Evolutionary conservation across 2,113 vertebrate species (phyloP), one percentile per base, ranked within the genome.

Genomic region (Ctenodactylus gundi): DNA sequence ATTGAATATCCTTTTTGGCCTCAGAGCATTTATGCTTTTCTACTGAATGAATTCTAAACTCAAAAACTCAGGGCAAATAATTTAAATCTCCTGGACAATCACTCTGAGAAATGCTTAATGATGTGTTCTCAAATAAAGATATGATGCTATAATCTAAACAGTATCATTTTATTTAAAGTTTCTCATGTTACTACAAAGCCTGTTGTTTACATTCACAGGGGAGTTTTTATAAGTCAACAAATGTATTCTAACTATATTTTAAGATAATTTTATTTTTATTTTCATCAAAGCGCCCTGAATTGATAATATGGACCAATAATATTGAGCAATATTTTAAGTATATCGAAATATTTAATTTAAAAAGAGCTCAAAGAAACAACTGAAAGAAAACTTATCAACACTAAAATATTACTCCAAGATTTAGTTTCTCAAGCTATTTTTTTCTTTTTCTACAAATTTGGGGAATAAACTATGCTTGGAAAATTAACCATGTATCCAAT

Each of bases 31-130:
- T 13, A 76, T 68, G 39, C 21, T 81, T 93, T 75, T 73, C 81
- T 90, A n/a, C 23, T 51, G 65, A 68, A 93, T 10, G 13, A 92
- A 80, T 86, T 76, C 21, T 70, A 88, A 82, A 85, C 29, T 70
- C 39, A 94, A 92, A n/a, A 93, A 70, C 81, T 11, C 85, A 53
- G 20, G 8, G 29, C 11, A 91, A 39, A 84, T 76, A 89, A n/a
- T 67, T 49, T 75, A 83, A 92, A 80, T 77, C 15, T 58, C 39
- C 68, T 77, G 4, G 29, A 91, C 86, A 51, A 73, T 27, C 55
- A 6, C 1, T 53, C 23, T 70, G 14, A 87, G 20, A 58, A 21
- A 29, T 29, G 23, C 29, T 60, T 60, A 27, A 60, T 60, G 7
- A 27, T 60, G 23, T 29, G 8, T 60, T 13, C 31, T 34, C 62